Conservation (phyloP, 2,113 vertebrate species). For the Heliornis fulica region DNA sequence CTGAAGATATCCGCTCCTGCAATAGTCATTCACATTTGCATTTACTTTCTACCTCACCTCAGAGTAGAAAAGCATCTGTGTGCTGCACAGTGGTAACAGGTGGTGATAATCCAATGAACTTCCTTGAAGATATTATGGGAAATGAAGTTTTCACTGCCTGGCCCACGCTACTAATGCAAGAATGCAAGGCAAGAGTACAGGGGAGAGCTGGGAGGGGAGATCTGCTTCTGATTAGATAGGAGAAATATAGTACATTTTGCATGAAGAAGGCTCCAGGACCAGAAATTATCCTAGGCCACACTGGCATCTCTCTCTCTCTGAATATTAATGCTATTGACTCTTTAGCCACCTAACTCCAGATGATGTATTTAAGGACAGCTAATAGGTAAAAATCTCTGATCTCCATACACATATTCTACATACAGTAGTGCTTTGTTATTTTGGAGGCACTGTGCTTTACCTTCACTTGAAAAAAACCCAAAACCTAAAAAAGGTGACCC, state of each 20-base stretch:
- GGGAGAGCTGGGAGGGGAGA: conserved; percentile 4
- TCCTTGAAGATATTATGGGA: conserved; percentile 51
- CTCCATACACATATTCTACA: neutral
- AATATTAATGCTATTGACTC: neutral
- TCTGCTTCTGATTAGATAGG: conserved; percentile 51
- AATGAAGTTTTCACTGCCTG: conserved; percentile 55
- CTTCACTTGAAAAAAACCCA: neutral
- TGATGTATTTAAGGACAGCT: neutral
- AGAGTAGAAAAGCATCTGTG: neutral
- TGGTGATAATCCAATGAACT: conserved; percentile 42
- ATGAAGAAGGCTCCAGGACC: neutral
- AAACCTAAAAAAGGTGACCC: neutral
- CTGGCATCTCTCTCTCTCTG: neutral
- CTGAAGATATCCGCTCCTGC: neutral
- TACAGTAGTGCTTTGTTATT: neutral
- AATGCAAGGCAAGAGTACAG: conserved; percentile 12
- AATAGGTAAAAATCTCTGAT: neutral
- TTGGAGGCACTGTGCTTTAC: neutral
- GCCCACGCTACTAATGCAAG: neutral
- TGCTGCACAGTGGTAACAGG: neutral
- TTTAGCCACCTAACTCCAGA: neutral
- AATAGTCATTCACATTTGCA: neutral
- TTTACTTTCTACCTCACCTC: neutral
- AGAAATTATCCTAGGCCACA: neutral
- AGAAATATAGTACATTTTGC: neutral